Percentiles rank a stretch among this genome's conserved stretches.
Evolutionary conservation across 2,797 vertebrate genomes (phyloP).

Genomic region (Oceanodroma leucorhoa): DNA sequence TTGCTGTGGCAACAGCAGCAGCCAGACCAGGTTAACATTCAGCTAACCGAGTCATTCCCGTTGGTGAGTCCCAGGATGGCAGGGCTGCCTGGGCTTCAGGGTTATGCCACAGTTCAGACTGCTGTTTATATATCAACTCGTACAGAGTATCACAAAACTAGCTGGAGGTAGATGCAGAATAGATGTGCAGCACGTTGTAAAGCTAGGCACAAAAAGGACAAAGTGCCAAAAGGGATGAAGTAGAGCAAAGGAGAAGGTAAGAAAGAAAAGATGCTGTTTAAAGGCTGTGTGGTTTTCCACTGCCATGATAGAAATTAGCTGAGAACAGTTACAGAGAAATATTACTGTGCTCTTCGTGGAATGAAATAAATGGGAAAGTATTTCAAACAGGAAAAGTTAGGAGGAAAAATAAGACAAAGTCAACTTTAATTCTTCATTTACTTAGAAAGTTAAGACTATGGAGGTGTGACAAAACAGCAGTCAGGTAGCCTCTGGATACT

Average conservation of each 20-base stretch:
- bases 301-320: background rate
- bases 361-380: background rate
- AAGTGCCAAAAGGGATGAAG: background rate
- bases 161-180: background rate
- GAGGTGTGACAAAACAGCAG: background rate
- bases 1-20: background rate
- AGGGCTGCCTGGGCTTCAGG: background rate
- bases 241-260: background rate
- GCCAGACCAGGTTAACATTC: background rate
- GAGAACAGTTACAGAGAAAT: background rate
- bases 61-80: background rate
- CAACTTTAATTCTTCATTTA: background rate
- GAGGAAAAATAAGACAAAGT: background rate
- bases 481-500: background rate
- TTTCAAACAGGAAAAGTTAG: background rate
- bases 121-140: background rate
- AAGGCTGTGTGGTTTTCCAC: background rate
- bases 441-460: background rate
- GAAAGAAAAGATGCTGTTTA: background rate
- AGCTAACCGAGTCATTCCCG: accelerated
- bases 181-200: background rate
- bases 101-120: background rate
- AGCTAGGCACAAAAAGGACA: background rate
- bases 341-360: accelerated
- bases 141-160: background rate